phyloP scores from a whole-genome alignment of 2,797 vertebrate species.

The Aphelocoma californica region DNA sequence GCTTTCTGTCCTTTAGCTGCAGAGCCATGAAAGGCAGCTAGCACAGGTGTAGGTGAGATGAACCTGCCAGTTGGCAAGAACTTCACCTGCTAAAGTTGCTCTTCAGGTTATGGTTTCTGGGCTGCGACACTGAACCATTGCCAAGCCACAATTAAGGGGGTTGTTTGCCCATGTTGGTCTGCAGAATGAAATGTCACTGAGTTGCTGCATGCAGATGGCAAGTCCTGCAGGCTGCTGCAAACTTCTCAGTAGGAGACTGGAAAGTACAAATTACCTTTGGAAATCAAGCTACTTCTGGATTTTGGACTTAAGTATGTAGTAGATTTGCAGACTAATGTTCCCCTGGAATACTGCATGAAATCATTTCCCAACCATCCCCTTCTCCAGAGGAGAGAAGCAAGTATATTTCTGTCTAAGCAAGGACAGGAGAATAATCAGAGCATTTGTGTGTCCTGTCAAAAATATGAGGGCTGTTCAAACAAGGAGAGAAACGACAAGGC shows the following conservation, averaged over 20 bases:
- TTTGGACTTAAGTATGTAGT: not conserved
- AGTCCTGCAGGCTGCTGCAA: conserved; percentile 2
- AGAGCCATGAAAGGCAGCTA: not conserved
- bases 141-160: fast-evolving
- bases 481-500: fast-evolving
- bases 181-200: not conserved
- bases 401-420: not conserved
- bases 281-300: not conserved
- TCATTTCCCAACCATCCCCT: fast-evolving
- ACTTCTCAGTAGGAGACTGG: not conserved
- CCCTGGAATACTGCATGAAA: not conserved
- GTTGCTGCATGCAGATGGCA: not conserved
- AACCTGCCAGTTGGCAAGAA: not conserved
- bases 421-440: not conserved
- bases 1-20: not conserved
- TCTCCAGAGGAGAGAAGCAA: not conserved
- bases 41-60: not conserved
- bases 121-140: not conserved
- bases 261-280: conserved; percentile 20
- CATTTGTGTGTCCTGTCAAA: not conserved
- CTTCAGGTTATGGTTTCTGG: not conserved
- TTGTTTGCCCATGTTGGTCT: not conserved
- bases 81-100: not conserved
- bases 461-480: not conserved
- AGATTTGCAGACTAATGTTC: not conserved